A percentile compares a stretch with the other conserved stretches of the same genome.
Evolutionary conservation across 2,888 invertebrate species (phyloP).

Genomic region (Agrilus biguttatus): DNA sequence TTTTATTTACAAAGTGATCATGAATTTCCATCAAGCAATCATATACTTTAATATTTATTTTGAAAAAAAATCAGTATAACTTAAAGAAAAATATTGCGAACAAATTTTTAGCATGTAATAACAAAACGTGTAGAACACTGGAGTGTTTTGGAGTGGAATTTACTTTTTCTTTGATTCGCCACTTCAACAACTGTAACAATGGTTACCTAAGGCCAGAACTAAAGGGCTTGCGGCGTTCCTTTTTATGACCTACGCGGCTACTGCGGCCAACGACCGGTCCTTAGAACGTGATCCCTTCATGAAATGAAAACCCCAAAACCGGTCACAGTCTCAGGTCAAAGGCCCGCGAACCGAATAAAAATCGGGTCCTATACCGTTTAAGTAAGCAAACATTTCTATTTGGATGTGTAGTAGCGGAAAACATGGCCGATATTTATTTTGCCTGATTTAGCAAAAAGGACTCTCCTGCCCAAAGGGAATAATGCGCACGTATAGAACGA

Average conservation of each 20-base stretch:
- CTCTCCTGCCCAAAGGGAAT: too few species aligned
- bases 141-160: neutral
- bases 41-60: too few species aligned
- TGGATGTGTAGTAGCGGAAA: constrained; percentile 27
- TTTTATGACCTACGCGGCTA: constrained; percentile 14
- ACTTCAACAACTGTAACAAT: constrained; percentile 19
- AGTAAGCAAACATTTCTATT: constrained; percentile 30
- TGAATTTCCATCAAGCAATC: too few species aligned
- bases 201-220: constrained; percentile 11
- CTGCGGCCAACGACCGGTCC: constrained; percentile 8
- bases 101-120: too few species aligned
- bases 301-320: neutral
- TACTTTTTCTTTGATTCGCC: constrained; percentile 6
- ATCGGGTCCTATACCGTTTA: constrained; percentile 28
- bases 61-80: too few species aligned
- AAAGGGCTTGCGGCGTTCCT: constrained; percentile 15
- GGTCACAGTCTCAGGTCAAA: constrained; percentile 15
- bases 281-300: constrained; percentile 5
- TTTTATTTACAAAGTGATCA: too few species aligned
- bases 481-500: too few species aligned
- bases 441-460: constrained; percentile 19
- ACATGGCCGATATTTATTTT: constrained; percentile 28
- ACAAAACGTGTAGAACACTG: neutral
- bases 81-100: too few species aligned
- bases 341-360: constrained; percentile 22